phyloP scores from a whole-genome alignment of 2,888 invertebrate species.

The Hyppa rectilinea region DNA sequence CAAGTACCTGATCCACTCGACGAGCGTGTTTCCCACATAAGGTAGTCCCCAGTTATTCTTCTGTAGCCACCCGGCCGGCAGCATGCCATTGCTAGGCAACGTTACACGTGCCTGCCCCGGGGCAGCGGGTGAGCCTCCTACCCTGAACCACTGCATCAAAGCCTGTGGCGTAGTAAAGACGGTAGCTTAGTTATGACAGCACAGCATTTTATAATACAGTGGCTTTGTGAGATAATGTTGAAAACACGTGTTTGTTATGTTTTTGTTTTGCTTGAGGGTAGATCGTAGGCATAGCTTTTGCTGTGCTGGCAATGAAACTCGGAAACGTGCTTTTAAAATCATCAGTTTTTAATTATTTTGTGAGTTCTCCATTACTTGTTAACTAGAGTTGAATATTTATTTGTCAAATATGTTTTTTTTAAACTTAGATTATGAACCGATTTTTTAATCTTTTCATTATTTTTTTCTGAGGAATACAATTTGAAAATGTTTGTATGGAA shows the following conservation, averaged over 20 bases:
- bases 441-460: neutral
- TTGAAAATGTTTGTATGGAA: neutral
- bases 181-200: neutral
- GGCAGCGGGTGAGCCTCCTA: conserved; percentile 11
- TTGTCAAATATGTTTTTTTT: neutral
- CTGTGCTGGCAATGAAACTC: neutral
- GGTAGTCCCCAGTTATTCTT: conserved; percentile 16
- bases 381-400: too few relatives aligned
- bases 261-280: neutral
- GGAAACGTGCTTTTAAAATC: neutral
- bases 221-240: neutral
- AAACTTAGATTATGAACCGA: neutral
- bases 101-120: conserved; percentile 72
- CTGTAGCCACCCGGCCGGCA: conserved; percentile 43
- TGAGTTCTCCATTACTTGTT: neutral
- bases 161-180: neutral
- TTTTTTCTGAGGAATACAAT: neutral
- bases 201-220: neutral
- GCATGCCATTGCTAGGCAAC: conserved; percentile 72
- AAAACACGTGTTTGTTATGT: neutral
- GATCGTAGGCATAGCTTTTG: neutral
- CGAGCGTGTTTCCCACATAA: neutral
- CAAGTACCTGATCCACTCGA: neutral
- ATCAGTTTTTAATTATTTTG: neutral
- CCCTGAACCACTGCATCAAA: conserved; percentile 39